These are phyloP conservation scores for Tipula confusa DNA, from an alignment of 2,888 invertebrate species.

Conservation along the genomic window DNA sequence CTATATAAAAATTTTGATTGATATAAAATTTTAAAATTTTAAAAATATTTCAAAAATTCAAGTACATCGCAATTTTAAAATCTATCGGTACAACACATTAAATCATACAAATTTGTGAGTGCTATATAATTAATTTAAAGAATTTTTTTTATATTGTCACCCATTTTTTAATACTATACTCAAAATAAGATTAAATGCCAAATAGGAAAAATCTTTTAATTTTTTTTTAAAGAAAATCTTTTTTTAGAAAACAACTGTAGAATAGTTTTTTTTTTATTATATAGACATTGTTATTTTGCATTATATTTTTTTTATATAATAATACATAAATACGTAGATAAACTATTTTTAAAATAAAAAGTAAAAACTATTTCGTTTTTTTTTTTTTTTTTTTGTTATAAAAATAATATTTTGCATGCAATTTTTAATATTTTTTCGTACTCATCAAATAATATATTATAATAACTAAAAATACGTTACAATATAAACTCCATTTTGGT, in stretches of 20 bases:
- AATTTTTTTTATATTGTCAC: background rate
- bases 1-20: background rate
- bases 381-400: too few relatives aligned
- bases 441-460: background rate
- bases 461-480: background rate
- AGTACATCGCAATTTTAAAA: background rate
- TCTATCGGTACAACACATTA: background rate
- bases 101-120: background rate
- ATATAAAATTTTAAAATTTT: too few relatives aligned
- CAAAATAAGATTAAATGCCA: conserved; percentile 16
- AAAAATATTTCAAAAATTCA: too few relatives aligned
- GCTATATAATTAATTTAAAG: background rate
- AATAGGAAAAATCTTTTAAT: background rate
- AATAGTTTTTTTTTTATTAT: background rate
- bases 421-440: background rate
- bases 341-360: conserved; percentile 21
- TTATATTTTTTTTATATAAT: background rate
- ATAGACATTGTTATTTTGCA: background rate
- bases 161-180: background rate
- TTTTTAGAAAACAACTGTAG: conserved; percentile 17
- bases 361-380: too few relatives aligned
- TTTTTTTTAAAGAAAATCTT: background rate
- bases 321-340: background rate
- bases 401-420: background rate
- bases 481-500: background rate